Evolutionary conservation across 2,113 vertebrate genomes (phyloP).

Genomic region (Capreolus pygargus): DNA sequence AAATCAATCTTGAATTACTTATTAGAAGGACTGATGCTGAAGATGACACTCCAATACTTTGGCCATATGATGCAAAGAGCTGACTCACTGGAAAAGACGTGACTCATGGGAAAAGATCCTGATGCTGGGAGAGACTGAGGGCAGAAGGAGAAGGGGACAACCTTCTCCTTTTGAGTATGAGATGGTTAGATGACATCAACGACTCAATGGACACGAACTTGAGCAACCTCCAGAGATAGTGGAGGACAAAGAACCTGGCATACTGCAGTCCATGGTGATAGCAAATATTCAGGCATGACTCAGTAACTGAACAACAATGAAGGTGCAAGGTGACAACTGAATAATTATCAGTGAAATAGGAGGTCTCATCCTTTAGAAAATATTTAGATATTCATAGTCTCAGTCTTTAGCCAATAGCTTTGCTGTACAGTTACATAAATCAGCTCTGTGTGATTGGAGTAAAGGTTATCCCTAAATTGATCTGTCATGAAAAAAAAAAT

Average conservation of each 20-base stretch:
- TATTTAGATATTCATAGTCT: neutral
- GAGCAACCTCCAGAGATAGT: neutral
- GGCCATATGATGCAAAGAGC: neutral
- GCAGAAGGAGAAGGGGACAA: neutral
- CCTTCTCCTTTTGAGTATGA: neutral
- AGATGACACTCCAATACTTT: neutral
- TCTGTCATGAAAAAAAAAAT: neutral
- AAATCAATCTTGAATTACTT: neutral
- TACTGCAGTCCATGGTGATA: neutral
- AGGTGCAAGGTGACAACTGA: neutral
- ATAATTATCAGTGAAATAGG: neutral
- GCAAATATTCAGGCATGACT: neutral
- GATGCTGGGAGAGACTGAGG: neutral
- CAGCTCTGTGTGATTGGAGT: neutral
- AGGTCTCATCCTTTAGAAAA: neutral
- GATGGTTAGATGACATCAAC: neutral
- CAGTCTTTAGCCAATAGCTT: neutral
- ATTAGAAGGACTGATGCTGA: neutral
- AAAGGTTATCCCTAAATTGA: accelerated
- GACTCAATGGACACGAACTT: neutral
- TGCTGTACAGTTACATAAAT: neutral
- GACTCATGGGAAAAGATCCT: neutral
- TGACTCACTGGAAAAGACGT: neutral
- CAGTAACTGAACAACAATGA: neutral
- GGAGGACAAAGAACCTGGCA: neutral